Conservation (phyloP, 2,113 vertebrate genomes). For the Herpailurus yagouaroundi region DNA sequence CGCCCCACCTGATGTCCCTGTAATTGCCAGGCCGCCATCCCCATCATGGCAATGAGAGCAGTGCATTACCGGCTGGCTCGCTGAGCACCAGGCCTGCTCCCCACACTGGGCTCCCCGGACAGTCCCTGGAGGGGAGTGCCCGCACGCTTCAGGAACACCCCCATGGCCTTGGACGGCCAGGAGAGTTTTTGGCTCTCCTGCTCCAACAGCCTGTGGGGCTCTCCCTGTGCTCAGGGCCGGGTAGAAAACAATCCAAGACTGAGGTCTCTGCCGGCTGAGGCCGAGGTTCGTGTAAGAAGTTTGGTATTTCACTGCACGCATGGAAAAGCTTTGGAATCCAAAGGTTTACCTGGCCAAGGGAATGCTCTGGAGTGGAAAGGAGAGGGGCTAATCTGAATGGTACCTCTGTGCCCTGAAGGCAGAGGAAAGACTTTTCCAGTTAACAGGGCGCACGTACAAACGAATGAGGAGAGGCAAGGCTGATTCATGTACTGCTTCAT, state of each 20-base stretch:
- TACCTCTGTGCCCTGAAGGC: not conserved
- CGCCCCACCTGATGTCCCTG: accelerated
- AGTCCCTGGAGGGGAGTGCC: accelerated
- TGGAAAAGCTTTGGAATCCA: not conserved
- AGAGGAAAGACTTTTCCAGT: not conserved
- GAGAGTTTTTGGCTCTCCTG: too few species aligned
- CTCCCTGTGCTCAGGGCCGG: not conserved
- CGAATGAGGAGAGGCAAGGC: not conserved
- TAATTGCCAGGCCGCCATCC: not conserved
- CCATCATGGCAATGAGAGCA: accelerated
- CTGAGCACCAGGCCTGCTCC: too few species aligned
- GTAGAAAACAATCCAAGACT: not conserved
- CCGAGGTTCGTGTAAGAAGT: not conserved
- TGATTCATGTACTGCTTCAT: not conserved
- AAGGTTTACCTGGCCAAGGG: not conserved
- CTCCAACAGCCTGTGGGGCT: accelerated
- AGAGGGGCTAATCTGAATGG: not conserved
- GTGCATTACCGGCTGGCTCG: accelerated
- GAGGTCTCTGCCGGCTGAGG: not conserved
- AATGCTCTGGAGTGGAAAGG: not conserved
- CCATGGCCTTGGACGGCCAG: accelerated
- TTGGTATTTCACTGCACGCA: not conserved
- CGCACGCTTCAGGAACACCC: accelerated
- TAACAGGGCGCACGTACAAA: not conserved
- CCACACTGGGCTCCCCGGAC: accelerated